These are phyloP conservation scores for Lepas anatifera DNA, from an alignment of 2,888 invertebrate genomes.

Conservation along the genomic window DNA sequence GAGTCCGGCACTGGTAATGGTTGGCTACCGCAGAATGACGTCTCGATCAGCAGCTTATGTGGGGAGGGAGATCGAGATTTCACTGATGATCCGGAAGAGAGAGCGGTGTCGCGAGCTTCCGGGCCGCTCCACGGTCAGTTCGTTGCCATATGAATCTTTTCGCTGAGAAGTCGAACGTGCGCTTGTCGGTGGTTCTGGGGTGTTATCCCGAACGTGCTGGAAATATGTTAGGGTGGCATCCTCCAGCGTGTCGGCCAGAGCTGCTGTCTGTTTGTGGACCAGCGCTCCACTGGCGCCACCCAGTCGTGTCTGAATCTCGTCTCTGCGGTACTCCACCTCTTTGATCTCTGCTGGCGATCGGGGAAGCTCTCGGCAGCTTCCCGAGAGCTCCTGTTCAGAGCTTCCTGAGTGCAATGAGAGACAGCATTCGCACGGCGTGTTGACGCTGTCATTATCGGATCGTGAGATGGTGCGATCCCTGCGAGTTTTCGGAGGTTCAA, in stretches of 20 bases:
- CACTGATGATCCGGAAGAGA: neutral
- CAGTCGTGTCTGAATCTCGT: neutral
- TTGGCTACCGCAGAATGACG: slow-evolving; percentile 68
- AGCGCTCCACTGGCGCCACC: neutral
- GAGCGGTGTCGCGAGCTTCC: neutral
- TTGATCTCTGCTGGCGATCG: neutral
- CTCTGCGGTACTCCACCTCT: neutral
- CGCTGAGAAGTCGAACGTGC: neutral
- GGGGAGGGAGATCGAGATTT: slow-evolving; percentile 24
- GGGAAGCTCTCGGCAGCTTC: neutral
- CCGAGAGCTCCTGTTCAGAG: neutral
- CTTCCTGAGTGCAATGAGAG: neutral
- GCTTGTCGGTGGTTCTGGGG: neutral
- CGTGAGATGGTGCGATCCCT: neutral
- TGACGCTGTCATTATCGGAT: neutral
- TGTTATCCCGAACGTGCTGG: neutral
- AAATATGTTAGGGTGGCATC: neutral
- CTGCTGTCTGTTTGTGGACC: neutral
- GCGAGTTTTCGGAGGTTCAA: neutral
- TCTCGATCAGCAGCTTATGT: slow-evolving; percentile 50
- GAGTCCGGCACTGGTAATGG: neutral
- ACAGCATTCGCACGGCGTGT: neutral
- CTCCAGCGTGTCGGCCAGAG: neutral
- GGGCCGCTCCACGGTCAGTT: neutral
- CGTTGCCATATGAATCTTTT: neutral